These are phyloP conservation scores for Melinaea marsaeus DNA, from an alignment of 2,888 invertebrate genomes.

Conservation along the genomic window DNA sequence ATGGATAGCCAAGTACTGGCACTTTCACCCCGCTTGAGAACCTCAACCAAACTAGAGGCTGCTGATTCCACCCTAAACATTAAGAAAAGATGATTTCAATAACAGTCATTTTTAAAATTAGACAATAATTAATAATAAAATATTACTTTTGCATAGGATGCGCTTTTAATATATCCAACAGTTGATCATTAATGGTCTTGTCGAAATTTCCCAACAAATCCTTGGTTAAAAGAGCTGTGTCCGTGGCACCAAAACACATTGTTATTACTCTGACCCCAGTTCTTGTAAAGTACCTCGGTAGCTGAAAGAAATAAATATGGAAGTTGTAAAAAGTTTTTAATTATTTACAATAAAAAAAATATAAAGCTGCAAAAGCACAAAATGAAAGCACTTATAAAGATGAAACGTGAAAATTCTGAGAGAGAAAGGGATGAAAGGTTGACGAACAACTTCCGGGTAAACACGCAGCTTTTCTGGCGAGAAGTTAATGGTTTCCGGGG, in stretches of 20 bases:
- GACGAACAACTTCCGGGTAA: too few relatives aligned
- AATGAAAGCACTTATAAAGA: too few relatives aligned
- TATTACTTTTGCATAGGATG: conserved; percentile 36
- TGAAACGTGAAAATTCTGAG: too few relatives aligned
- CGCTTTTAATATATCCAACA: conserved; percentile 16
- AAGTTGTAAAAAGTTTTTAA: too few relatives aligned
- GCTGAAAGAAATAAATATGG: conserved; percentile 29
- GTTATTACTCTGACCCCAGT: conserved; percentile 47
- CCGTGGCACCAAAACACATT: conserved; percentile 45
- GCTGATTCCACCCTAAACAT: conserved; percentile 10
- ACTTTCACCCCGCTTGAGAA: conserved; percentile 5
- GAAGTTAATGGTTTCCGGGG: too few relatives aligned
- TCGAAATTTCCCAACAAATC: conserved; percentile 37
- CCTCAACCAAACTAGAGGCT: conserved; percentile 7
- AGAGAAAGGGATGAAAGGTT: too few relatives aligned
- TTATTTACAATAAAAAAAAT: too few relatives aligned
- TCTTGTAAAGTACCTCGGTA: conserved; percentile 37
- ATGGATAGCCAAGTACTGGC: conserved; percentile 11
- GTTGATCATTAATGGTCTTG: conserved; percentile 17
- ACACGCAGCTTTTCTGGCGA: too few relatives aligned
- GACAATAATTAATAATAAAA: conserved; percentile 10
- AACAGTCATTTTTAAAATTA: too few relatives aligned
- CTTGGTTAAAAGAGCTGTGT: conserved; percentile 38
- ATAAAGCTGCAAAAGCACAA: too few relatives aligned
- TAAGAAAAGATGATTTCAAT: background rate